Evolutionary conservation across 2,888 invertebrate species (phyloP).

Genomic region (Syrista parreyssii): DNA sequence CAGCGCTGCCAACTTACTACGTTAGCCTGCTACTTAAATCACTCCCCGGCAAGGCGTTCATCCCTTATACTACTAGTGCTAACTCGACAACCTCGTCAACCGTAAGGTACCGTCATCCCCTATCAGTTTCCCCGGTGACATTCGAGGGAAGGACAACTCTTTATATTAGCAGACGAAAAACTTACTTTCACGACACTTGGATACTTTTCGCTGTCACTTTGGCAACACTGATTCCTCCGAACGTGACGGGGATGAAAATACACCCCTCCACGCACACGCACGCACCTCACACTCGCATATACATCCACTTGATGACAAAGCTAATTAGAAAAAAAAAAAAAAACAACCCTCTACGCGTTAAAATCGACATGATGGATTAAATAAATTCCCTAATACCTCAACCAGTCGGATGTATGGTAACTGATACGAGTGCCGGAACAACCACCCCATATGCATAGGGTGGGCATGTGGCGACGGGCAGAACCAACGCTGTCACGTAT

Average conservation of each 20-base stretch:
- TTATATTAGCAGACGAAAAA: background rate
- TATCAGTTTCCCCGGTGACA: background rate
- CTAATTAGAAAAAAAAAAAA: background rate
- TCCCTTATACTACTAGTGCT: background rate
- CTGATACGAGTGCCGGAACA: background rate
- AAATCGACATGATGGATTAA: background rate
- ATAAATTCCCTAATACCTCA: background rate
- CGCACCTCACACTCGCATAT: too few relatives aligned
- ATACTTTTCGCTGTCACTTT: background rate
- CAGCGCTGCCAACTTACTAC: constrained; percentile 56
- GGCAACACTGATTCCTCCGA: background rate
- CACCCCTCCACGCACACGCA: background rate
- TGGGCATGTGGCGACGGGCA: too few relatives aligned
- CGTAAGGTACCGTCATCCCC: constrained; percentile 15
- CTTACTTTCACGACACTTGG: background rate
- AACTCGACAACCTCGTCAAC: constrained; percentile 36
- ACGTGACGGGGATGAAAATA: background rate
- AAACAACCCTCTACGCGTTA: background rate
- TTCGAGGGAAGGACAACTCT: background rate
- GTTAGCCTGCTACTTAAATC: constrained; percentile 60
- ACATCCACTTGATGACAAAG: too few relatives aligned
- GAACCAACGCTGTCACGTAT: too few relatives aligned
- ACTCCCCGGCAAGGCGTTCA: constrained; percentile 35
- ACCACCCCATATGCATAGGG: background rate
- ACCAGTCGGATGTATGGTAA: background rate